A percentile compares a stretch with the other conserved stretches of the same genome.
These are phyloP conservation scores for Psittacara wagleri DNA, from an alignment of 2,113 vertebrate genomes.

Conservation along the genomic window DNA sequence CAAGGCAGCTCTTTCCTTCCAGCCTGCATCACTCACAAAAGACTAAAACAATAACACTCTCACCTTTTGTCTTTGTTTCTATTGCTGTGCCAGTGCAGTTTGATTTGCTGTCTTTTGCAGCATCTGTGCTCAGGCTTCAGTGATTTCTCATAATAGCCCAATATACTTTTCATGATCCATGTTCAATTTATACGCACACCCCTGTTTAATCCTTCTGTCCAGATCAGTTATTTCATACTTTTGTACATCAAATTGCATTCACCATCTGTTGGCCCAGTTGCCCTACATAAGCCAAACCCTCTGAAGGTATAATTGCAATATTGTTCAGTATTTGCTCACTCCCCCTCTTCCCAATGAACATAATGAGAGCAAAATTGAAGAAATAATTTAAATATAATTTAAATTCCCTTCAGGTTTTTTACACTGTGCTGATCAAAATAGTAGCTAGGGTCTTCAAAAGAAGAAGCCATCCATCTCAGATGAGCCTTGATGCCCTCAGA, in stretches of 20 bases:
- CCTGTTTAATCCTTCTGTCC: conserved; percentile 40
- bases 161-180: background rate
- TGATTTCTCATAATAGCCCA: conserved; percentile 19
- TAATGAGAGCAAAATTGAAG: background rate
- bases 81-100: background rate
- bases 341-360: background rate
- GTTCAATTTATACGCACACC: conserved; percentile 8
- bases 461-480: conserved; percentile 14
- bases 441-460: conserved; percentile 16
- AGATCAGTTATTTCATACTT: conserved; percentile 53
- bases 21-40: background rate
- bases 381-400: conserved; percentile 35
- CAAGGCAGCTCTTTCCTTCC: background rate
- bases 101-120: conserved; percentile 14
- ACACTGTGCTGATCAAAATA: conserved; percentile 26
- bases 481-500: conserved; percentile 17
- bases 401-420: conserved; percentile 52
- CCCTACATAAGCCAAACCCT: conserved; percentile 36
- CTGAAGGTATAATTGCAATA: conserved; percentile 44
- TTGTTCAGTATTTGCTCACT: conserved; percentile 38
- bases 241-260: conserved; percentile 20
- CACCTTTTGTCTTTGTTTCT: conserved; percentile 41
- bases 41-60: background rate
- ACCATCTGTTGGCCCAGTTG: conserved; percentile 48
- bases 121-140: conserved; percentile 51